Evolutionary conservation across 2,113 vertebrate species (phyloP), one percentile per base, ranked within the genome.

Genomic region (Pandion haliaetus): DNA sequence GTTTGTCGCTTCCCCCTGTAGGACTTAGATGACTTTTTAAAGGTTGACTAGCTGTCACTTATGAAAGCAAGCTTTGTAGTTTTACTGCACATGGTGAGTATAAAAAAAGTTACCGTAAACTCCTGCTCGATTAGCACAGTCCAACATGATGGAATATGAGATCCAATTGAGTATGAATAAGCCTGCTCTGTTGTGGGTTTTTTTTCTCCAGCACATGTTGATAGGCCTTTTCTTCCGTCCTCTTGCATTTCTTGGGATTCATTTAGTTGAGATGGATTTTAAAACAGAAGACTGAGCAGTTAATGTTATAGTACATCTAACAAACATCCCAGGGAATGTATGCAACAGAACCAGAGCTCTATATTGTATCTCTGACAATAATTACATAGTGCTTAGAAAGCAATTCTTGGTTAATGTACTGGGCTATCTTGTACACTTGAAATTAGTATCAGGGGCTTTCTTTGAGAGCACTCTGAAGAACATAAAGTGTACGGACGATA

Each of bases 81-180:
- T 82, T 66, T 71, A 52, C 72, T 92, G 34, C 49, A n/a, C 29
- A 10, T 66, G 38, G 63, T 45, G 54, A 69, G 49, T 49, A 24
- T 47, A 73, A 88, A 78, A 95, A 80, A 63, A 91, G 77, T 76
- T 85, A 57, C 20, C 8, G 54, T 79, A 66, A 90, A 90, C 58
- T 79, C 18, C 66, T 95, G 65, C 84, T 92, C 52, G 86, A 80
- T 91, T 84, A 94, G 84, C 65, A 65, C 17, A 79, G 83, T 76
- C 61, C 47, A 88, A 16, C 49, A 23, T 19, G 80, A 71, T 78
- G 72, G 94, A 93, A 94, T 95, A 86, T 59, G 95, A 94, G 73
- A 93, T 73, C 36, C n/a, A 85, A 40, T 57, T 1, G 3, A 61
- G 61, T 54, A 82, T 94, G 93, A 92, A 89, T 92, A 84, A 63